These are phyloP conservation scores for Pseudomyrmex pallidus DNA, from an alignment of 1,140 invertebrate species.

Conservation along the genomic window DNA sequence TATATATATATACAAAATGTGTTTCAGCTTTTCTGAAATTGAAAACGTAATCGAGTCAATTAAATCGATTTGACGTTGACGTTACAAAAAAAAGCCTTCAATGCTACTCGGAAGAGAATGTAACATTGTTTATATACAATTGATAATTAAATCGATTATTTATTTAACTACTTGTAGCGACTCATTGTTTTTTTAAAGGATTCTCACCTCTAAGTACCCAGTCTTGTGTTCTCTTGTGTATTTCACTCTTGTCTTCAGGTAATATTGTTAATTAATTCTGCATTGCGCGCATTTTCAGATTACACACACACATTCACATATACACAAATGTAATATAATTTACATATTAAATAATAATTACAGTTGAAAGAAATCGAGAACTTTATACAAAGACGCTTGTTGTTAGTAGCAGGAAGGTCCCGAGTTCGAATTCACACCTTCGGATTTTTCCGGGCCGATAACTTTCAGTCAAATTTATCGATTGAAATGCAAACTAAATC, in stretches of 20 bases:
- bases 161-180: not conserved
- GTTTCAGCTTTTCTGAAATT: too few species aligned
- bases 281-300: constrained; percentile 37
- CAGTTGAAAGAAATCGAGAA: constrained; percentile 2
- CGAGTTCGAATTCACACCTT: too few species aligned
- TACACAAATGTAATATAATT: constrained; percentile 30
- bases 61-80: constrained; percentile 16
- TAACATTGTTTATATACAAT: constrained; percentile 26
- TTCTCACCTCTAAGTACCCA: constrained; percentile 1
- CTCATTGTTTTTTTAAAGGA: not conserved
- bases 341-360: constrained; percentile 1
- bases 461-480: too few species aligned
- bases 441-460: too few species aligned
- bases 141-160: constrained; percentile 26
- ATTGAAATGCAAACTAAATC: too few species aligned
- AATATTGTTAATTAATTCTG: constrained; percentile 24
- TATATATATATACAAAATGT: constrained; percentile 21
- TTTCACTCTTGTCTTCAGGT: not conserved
- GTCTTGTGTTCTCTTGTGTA: constrained; percentile 25
- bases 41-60: constrained; percentile 11
- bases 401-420: not conserved
- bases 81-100: not conserved
- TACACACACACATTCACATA: too few species aligned
- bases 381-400: constrained; percentile 22
- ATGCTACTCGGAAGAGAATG: not conserved